Conservation (phyloP, 2,113 vertebrate species). For the Pseudorectes ferrugineus region DNA sequence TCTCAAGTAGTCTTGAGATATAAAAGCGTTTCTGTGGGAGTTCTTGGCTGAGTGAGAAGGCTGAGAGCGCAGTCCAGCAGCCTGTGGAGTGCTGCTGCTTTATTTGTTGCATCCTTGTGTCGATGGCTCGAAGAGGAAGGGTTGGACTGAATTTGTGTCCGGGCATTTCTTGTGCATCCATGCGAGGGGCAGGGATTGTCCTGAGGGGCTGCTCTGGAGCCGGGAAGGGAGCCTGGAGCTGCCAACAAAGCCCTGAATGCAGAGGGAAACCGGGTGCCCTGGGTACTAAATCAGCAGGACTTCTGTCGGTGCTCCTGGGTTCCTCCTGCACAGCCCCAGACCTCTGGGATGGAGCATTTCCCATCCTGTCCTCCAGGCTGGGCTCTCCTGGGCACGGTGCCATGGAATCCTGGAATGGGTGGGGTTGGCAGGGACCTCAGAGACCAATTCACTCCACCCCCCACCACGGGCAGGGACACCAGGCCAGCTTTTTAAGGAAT, state of each 20-base stretch:
- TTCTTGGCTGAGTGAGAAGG: conserved; percentile 14
- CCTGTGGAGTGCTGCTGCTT: background rate
- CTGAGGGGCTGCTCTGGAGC: background rate
- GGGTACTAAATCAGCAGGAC: no score
- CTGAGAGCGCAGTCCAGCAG: background rate
- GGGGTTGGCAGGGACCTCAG: background rate
- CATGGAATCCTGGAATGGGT: rapidly evolving
- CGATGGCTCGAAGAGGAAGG: background rate
- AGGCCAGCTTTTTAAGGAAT: rapidly evolving
- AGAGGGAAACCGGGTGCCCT: background rate
- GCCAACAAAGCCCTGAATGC: rapidly evolving
- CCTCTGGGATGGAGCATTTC: background rate
- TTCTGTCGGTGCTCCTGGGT: rapidly evolving
- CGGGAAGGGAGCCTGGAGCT: background rate
- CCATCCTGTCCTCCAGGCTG: background rate
- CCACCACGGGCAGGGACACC: background rate
- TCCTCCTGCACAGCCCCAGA: background rate
- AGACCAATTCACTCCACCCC: rapidly evolving
- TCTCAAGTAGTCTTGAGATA: conserved; percentile 54
- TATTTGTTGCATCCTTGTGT: rapidly evolving
- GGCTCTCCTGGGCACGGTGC: background rate
- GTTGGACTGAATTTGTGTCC: background rate
- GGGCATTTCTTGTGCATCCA: rapidly evolving
- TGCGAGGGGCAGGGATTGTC: background rate
- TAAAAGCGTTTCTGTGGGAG: conserved; percentile 48